phyloP scores from a whole-genome alignment of 1,140 invertebrate species.

The Achatina immaculata region DNA sequence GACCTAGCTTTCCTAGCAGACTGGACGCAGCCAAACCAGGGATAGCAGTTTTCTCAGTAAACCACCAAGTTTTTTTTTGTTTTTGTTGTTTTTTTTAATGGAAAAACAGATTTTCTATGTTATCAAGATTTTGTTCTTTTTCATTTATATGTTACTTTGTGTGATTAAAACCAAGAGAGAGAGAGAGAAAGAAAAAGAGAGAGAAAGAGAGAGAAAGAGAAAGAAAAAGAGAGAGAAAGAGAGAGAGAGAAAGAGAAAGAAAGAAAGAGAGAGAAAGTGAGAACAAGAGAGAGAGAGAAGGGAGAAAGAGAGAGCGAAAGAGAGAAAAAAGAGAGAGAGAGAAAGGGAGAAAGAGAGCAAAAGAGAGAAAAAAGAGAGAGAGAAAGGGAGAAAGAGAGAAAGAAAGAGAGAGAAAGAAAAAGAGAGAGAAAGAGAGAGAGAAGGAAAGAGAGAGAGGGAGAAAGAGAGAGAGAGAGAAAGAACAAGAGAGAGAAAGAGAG shows the following conservation, averaged over 20 bases:
- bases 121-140: no score
- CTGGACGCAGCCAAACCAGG: no score
- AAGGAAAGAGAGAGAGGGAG: background rate
- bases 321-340: background rate
- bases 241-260: background rate
- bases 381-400: background rate
- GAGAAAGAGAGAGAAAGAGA: background rate
- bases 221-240: background rate
- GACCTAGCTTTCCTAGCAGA: no score
- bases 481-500: background rate
- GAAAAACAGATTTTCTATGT: no score
- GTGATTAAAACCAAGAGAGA: no score
- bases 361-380: no score
- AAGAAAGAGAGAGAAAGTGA: background rate
- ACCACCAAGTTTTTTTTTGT: no score
- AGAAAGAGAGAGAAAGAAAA: background rate
- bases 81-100: no score
- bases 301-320: constrained; percentile 5
- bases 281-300: background rate
- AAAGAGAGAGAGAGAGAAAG: no score
- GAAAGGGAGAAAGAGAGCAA: background rate
- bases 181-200: background rate
- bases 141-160: no score
- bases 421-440: background rate
- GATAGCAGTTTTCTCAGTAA: no score